A percentile compares a stretch with the other conserved stretches of the same genome.
Conservation (phyloP, 2,113 vertebrate genomes). For the Pedetes capensis region DNA sequence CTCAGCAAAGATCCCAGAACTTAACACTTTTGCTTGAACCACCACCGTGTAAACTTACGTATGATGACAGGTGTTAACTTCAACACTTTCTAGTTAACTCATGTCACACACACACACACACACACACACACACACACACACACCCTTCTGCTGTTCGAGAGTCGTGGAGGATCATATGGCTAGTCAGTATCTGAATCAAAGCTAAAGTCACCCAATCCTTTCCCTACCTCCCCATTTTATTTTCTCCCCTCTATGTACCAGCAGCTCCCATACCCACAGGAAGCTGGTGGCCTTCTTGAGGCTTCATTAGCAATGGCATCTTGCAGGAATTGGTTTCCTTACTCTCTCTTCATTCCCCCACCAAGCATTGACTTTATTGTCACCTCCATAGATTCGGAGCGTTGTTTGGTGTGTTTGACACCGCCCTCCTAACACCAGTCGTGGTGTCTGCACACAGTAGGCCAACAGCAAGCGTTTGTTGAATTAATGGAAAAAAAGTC, state of each 20-base stretch:
- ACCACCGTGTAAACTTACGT: background rate
- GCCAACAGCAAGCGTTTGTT: background rate
- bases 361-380: background rate
- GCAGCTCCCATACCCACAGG: background rate
- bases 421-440: background rate
- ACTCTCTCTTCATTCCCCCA: background rate
- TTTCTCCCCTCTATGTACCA: background rate
- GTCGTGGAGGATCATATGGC: background rate
- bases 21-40: background rate
- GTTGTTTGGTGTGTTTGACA: background rate
- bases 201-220: background rate
- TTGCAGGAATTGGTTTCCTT: background rate
- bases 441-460: background rate
- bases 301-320: background rate
- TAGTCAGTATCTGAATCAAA: background rate
- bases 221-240: background rate
- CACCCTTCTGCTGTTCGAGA: background rate
- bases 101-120: background rate
- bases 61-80: background rate
- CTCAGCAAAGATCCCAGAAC: background rate
- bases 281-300: background rate
- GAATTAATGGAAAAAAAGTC: background rate
- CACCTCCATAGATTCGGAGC: background rate
- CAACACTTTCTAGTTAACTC: background rate
- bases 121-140: background rate